These are phyloP conservation scores for Oxygymnocypris stewartii DNA, from an alignment of 2,113 vertebrate genomes.

Conservation along the genomic window DNA sequence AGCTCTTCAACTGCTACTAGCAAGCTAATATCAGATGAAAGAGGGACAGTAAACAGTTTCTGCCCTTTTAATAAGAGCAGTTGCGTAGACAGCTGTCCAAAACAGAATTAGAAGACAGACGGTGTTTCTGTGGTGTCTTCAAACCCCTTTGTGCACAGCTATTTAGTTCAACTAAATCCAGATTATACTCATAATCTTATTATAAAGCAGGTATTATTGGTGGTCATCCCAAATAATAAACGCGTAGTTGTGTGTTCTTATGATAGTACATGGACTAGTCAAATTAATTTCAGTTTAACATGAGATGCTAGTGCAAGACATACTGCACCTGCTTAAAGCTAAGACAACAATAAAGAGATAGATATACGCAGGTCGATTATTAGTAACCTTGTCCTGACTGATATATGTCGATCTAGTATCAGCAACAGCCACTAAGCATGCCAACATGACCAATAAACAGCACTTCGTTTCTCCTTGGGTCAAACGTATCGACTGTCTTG, in stretches of 20 bases:
- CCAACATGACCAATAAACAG: background rate
- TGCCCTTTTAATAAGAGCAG: constrained; percentile 51
- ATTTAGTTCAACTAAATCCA: constrained; percentile 50
- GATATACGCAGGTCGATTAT: background rate
- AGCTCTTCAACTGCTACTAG: constrained; percentile 3
- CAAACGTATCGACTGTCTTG: background rate
- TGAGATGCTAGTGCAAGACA: background rate
- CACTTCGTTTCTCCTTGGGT: background rate
- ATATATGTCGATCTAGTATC: background rate
- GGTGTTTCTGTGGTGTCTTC: constrained; percentile 55
- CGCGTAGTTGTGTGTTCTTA: no score
- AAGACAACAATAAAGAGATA: background rate
- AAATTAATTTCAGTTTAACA: background rate
- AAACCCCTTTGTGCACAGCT: constrained; percentile 55
- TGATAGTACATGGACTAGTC: background rate
- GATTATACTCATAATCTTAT: constrained; percentile 35
- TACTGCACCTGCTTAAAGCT: constrained; percentile 49
- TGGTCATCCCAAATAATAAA: background rate
- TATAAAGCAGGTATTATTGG: constrained; percentile 30
- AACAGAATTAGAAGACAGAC: constrained; percentile 61
- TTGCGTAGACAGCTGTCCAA: constrained; percentile 63
- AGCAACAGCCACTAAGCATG: background rate
- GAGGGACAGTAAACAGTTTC: constrained; percentile 9
- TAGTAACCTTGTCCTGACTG: background rate
- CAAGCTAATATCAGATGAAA: constrained; percentile 32